phyloP scores from a whole-genome alignment of 2,888 invertebrate species.

The Stenodema calcarata region DNA sequence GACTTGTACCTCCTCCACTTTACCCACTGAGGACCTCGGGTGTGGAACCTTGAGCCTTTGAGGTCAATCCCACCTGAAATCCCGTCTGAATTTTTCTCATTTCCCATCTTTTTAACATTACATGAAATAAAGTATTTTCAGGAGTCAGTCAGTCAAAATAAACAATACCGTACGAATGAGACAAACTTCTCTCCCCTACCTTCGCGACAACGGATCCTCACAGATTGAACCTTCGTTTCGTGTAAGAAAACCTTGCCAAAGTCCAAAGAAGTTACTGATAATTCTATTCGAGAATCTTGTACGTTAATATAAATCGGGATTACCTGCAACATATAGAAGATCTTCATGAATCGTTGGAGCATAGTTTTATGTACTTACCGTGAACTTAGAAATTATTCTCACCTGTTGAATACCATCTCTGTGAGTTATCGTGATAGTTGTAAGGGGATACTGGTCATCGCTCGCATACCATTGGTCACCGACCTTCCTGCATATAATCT shows the following conservation, averaged over 20 bases:
- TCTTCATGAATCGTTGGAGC: no score
- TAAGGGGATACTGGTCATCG: background rate
- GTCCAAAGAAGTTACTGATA: slow-evolving; percentile 3
- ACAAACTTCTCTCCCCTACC: background rate
- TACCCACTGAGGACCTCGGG: no score
- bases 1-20: no score
- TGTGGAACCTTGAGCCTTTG: no score
- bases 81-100: no score
- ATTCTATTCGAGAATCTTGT: background rate
- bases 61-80: no score
- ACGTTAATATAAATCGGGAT: background rate
- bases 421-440: background rate
- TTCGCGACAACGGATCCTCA: background rate
- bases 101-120: no score
- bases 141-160: no score
- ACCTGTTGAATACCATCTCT: background rate
- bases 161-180: no score
- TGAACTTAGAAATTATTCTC: background rate
- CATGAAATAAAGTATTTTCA: no score
- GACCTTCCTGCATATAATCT: background rate
- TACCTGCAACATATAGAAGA: background rate
- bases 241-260: slow-evolving; percentile 3
- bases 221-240: background rate
- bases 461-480: background rate
- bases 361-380: no score